A percentile compares a stretch with the other conserved stretches of the same genome.
These are phyloP conservation scores for Lophius piscatorius DNA, from an alignment of 2,113 vertebrate genomes.

Conservation along the genomic window DNA sequence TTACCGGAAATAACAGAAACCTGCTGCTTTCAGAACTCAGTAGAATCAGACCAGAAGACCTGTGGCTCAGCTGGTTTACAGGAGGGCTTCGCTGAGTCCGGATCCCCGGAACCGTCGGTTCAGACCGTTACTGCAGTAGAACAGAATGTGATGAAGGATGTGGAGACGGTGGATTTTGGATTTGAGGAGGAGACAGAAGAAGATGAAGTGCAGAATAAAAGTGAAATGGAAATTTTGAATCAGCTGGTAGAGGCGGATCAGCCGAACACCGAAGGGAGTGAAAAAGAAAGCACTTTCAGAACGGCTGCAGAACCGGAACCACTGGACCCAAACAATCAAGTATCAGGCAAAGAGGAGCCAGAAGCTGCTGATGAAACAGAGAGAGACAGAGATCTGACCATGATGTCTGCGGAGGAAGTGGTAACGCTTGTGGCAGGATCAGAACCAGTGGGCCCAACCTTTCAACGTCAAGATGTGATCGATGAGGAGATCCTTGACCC, in stretches of 20 bases:
- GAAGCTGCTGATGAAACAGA: background rate
- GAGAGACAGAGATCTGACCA: background rate
- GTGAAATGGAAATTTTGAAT: background rate
- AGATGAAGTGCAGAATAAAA: slow-evolving; percentile 4
- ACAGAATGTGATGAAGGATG: background rate
- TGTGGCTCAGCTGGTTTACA: background rate
- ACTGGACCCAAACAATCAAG: slow-evolving; percentile 7
- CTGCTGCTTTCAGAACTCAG: background rate
- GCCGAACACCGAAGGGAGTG: background rate
- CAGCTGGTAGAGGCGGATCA: background rate
- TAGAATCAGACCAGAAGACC: background rate
- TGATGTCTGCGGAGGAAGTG: background rate
- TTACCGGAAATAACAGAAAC: slow-evolving; percentile 2
- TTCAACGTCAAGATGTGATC: slow-evolving; percentile 30
- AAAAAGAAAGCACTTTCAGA: background rate
- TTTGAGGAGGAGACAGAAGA: slow-evolving; percentile 14
- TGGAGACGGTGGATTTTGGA: slow-evolving; percentile 2
- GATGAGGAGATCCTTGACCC: slow-evolving; percentile 57
- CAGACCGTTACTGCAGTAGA: background rate
- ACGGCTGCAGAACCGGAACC: slow-evolving; percentile 8
- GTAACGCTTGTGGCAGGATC: background rate
- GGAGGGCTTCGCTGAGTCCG: background rate
- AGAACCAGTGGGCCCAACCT: background rate
- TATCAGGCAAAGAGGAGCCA: background rate
- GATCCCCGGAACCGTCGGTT: background rate